phyloP scores from a whole-genome alignment of 2,888 invertebrate species.

The Andrena praecox region DNA sequence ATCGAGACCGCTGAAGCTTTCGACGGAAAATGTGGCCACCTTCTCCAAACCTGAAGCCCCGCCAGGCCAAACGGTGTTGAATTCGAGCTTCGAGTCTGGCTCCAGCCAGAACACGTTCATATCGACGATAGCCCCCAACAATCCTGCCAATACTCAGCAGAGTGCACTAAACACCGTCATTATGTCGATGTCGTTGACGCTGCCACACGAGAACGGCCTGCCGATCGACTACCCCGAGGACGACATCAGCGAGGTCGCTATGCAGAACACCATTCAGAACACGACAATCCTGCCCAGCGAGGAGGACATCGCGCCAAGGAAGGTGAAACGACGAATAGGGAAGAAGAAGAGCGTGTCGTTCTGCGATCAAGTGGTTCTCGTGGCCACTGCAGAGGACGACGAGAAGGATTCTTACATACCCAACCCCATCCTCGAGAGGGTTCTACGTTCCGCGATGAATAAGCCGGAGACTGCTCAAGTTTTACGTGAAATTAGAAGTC shows the following conservation, averaged over 20 bases:
- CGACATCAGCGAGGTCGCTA: slow-evolving; percentile 83
- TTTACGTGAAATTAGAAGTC: slow-evolving; percentile 86
- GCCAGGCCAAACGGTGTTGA: slow-evolving; percentile 51
- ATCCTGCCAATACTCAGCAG: slow-evolving; percentile 60
- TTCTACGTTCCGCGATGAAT: slow-evolving; percentile 92
- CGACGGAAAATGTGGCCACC: slow-evolving; percentile 57
- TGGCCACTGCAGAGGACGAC: slow-evolving; percentile 96
- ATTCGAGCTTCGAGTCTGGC: slow-evolving; percentile 71
- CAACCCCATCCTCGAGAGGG: slow-evolving; percentile 95
- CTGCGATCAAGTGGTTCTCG: slow-evolving; percentile 96
- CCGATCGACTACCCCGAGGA: slow-evolving; percentile 82
- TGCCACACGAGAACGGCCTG: slow-evolving; percentile 86
- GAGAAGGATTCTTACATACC: slow-evolving; percentile 96
- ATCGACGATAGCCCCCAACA: slow-evolving; percentile 58
- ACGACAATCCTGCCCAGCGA: slow-evolving; percentile 82
- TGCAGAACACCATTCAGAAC: slow-evolving; percentile 84
- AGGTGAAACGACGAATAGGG: slow-evolving; percentile 86
- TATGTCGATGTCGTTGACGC: slow-evolving; percentile 82
- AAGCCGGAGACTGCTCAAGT: slow-evolving; percentile 88
- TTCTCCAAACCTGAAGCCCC: slow-evolving; percentile 59
- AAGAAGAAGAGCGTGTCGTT: slow-evolving; percentile 98
- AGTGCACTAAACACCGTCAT: slow-evolving; percentile 81
- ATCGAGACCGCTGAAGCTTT: slow-evolving; percentile 57
- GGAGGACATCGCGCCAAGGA: slow-evolving; percentile 84
- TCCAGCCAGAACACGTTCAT: slow-evolving; percentile 72